Base-by-base conservation (phyloP, 2,113 vertebrate species). In the Neodon shergylaensis region DNA sequence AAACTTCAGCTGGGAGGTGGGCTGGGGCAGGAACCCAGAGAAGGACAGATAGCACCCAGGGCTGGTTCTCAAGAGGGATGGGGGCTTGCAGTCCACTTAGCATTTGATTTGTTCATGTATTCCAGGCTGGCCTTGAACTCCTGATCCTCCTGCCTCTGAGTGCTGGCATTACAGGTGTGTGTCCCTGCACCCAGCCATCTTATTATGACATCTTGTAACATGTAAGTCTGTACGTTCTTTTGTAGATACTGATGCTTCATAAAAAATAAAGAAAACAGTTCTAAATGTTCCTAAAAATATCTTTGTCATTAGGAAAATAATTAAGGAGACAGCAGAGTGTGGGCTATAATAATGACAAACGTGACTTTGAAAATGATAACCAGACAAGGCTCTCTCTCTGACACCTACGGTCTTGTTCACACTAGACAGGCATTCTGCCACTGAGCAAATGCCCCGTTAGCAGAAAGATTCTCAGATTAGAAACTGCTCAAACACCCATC, bases 261-360 rank as follows among this genome's bases (percentile, higher is more conserved):
- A 39, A 79, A 31, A 68, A 85, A 33, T 85, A 93, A 91, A 78
- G 4, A 19, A 73, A 96, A 79, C 54, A 65, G 79, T 66, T 91
- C 73, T 86, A 70, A 92, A 44, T 5, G 19, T 86, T 86, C 52
- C 58, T 9, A 82, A 58, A 47, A 47, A 5, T 39, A 61, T 42
- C 72, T 83, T 42, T 68, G 49, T 74, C 33, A 88, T 54, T 74
- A 66, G 7, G 77, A 88, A 81, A 21, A 93, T 93, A 65, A 65
- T 86, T 72, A 78, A 79, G 28, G 65, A 84, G 44, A 88, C 72
- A 66, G 33, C 4, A 83, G n/a, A 73, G 11, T 12, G 36, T 8
- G 49, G 7, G 54, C 47, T 81, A 14, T 89, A 42, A 76, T 19
- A 44, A 11, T 74, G 19, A 84, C 12, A 94, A 84, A 44, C 0